phyloP scores from a whole-genome alignment of 2,113 vertebrate genomes.

The Tonatia bakeri region DNA sequence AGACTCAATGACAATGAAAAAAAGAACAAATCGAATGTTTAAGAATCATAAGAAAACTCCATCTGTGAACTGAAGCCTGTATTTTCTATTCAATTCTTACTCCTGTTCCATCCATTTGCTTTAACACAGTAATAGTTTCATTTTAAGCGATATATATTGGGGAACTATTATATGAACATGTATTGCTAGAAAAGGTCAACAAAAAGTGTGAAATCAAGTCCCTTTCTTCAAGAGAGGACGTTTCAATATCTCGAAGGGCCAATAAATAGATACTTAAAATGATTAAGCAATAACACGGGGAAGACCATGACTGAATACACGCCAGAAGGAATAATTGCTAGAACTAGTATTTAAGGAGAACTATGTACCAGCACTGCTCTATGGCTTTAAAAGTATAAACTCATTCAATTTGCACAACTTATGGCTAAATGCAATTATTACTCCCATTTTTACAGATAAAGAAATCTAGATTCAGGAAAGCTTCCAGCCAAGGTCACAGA shows the following conservation, averaged over 20 bases:
- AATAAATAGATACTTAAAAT: neutral
- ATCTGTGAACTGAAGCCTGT: neutral
- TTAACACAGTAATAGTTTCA: neutral
- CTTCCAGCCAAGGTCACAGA: neutral
- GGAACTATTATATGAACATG: neutral
- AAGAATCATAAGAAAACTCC: neutral
- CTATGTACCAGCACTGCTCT: neutral
- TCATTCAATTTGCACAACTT: neutral
- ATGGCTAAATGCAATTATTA: neutral
- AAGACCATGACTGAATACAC: neutral
- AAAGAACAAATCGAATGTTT: neutral
- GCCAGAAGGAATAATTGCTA: neutral
- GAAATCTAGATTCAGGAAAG: neutral
- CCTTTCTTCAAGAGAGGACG: neutral
- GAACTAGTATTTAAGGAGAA: neutral
- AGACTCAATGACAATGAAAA: neutral
- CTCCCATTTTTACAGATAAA: neutral
- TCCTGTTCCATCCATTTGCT: conserved; percentile 5
- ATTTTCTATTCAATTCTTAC: neutral
- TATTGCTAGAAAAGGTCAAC: neutral
- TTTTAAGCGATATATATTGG: neutral
- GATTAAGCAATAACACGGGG: neutral
- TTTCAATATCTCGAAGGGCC: neutral
- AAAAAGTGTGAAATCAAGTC: neutral
- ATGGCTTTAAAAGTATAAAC: neutral